Base-by-base conservation (phyloP, 2,888 invertebrate species). In the Lochmaea capreae region DNA sequence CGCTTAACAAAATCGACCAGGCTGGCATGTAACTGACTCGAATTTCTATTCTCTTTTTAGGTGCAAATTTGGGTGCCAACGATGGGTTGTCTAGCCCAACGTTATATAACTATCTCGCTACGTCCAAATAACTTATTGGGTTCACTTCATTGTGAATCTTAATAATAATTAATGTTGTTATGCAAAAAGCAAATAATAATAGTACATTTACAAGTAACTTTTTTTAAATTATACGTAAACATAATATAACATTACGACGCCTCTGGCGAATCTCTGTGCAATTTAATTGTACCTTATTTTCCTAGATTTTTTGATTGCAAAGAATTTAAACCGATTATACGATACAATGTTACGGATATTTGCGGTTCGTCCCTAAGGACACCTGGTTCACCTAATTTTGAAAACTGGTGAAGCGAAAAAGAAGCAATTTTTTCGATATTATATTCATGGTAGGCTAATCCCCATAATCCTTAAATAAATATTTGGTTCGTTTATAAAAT, bases 301-400 rank as follows among this genome's bases (percentile, higher is more conserved):
- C 71, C 61, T 57, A 63, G n/a, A 65, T 70, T 69, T 57, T 67
- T 67, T 42, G 43, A 26, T 75, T 72, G 73, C 74, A 74, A 73
- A 68, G 76, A 75, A 65, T 62, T 73, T 82, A 82, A 82, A 81
- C 80, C 81, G 82, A 81, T 82, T 82, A 82, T n/a, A 43, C 18
- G 67, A 75, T 77, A 81, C 82, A 81, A 81, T 81, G 80, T 79
- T 76, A 78, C 78, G 80, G 74, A 77, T 78, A 79, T 80, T 81
- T 80, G 77, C 67, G 72, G 74, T 76, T 79, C 70, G 71, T 54
- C 59, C 67, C 58, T 59, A 58, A 66, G 69, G 77, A 81, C 83
- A 83, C 81, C 83, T 83, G 83, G 82, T 65, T 57, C 62, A 49
- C 62, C 77, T 76, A 77, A 79, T 78, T 79, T 76, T 74, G 59